These are phyloP conservation scores for Panurus biarmicus DNA, from an alignment of 2,113 vertebrate genomes.

Conservation along the genomic window DNA sequence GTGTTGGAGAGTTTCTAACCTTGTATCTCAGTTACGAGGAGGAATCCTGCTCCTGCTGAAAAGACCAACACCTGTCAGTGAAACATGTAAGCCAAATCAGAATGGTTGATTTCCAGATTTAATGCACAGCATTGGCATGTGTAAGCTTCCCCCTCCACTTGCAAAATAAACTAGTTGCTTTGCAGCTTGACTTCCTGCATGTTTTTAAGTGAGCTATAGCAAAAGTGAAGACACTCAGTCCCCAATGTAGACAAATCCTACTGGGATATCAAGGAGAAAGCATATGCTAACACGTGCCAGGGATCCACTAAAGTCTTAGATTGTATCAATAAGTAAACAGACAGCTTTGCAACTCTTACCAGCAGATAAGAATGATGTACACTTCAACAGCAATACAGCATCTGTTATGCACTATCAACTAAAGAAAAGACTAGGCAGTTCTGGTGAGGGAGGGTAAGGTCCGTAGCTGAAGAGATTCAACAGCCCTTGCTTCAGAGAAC, in stretches of 20 bases:
- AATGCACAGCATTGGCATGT: not conserved
- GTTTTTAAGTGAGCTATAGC: not conserved
- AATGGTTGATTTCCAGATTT: not conserved
- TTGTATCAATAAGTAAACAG: not conserved
- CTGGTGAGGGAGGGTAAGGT: not conserved
- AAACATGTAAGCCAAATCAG: not conserved
- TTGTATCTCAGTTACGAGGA: not conserved
- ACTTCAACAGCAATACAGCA: not conserved
- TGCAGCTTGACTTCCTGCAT: not conserved
- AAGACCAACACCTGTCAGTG: not conserved
- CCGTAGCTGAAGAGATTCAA: not conserved
- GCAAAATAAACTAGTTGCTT: not conserved
- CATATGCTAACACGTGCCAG: accelerated
- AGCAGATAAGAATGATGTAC: not conserved
- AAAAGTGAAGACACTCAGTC: not conserved
- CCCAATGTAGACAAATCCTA: not conserved
- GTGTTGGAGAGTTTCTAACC: not conserved
- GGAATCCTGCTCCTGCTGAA: not conserved
- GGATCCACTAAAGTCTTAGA: not conserved
- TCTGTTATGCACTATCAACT: not conserved
- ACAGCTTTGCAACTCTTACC: not conserved
- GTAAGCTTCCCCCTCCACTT: not conserved
- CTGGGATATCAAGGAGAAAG: not conserved
- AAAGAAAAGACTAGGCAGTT: not conserved
- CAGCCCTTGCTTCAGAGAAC: not conserved